These are phyloP conservation scores for Trissolcus basalis DNA, from an alignment of 1,140 invertebrate genomes.

Conservation along the genomic window DNA sequence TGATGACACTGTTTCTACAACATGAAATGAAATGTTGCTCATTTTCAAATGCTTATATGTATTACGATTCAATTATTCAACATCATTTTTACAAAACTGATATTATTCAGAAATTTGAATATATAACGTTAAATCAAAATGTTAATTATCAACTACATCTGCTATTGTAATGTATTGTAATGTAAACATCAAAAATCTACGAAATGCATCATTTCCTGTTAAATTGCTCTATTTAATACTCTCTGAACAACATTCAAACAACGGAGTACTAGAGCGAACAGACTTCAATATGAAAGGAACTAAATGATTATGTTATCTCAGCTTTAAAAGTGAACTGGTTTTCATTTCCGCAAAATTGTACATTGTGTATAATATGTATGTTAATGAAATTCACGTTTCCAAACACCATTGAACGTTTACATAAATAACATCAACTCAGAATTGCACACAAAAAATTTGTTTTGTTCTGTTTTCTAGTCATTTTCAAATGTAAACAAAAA, in stretches of 20 bases:
- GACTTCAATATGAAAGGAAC: conserved; percentile 36
- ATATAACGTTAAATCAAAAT: background rate
- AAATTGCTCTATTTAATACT: conserved; percentile 36
- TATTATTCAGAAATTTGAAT: conserved; percentile 3
- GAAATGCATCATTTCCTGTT: conserved; percentile 31
- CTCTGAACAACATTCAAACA: conserved; percentile 38
- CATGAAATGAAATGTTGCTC: too few relatives aligned
- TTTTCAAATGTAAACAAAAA: too few relatives aligned
- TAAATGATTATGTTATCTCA: conserved; percentile 50
- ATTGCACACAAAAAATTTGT: too few relatives aligned
- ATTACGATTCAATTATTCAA: too few relatives aligned
- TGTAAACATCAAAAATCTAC: conserved; percentile 26
- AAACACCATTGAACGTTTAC: background rate
- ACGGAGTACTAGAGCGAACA: conserved; percentile 19
- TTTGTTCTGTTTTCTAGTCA: too few relatives aligned
- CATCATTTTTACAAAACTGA: background rate
- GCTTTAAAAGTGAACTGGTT: conserved; percentile 41
- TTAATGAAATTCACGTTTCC: background rate
- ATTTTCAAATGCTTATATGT: too few relatives aligned
- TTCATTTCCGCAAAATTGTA: conserved; percentile 35
- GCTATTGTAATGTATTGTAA: conserved; percentile 29
- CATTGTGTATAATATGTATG: background rate
- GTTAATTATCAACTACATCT: conserved; percentile 1
- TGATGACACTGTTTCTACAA: too few relatives aligned
- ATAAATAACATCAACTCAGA: too few relatives aligned